Conservation (phyloP, 2,888 invertebrate species). For the Beris morrisii region DNA sequence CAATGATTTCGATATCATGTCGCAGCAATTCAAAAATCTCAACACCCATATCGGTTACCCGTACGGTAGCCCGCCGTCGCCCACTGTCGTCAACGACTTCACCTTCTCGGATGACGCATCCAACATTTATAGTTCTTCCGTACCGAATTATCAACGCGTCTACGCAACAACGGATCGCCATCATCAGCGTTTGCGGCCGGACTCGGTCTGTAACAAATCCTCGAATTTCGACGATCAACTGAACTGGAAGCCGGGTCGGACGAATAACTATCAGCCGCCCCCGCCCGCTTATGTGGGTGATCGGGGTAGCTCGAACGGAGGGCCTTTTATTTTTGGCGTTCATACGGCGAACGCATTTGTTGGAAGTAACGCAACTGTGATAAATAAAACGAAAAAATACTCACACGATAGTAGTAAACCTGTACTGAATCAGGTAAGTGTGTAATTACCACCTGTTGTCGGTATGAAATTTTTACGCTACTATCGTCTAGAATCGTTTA, state of each 20-base stretch:
- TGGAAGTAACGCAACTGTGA: conserved; percentile 47
- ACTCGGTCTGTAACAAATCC: neutral
- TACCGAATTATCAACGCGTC: conserved; percentile 17
- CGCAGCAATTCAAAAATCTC: conserved; percentile 53
- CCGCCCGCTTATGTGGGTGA: conserved; percentile 10
- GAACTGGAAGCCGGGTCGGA: neutral
- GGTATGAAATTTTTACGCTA: too few species aligned
- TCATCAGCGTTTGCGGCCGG: neutral
- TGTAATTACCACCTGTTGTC: neutral
- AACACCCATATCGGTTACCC: conserved; percentile 54
- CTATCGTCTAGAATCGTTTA: too few species aligned
- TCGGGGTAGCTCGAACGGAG: conserved; percentile 49
- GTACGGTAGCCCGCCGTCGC: conserved; percentile 55
- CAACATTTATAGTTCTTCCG: conserved; percentile 7
- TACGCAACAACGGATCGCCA: neutral
- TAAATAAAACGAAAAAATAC: conserved; percentile 44
- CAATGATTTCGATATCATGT: conserved; percentile 54
- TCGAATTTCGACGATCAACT: conserved; percentile 23
- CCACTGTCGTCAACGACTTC: conserved; percentile 49
- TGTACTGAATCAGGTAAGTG: conserved; percentile 38
- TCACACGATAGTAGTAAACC: conserved; percentile 38
- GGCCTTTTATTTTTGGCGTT: conserved; percentile 66
- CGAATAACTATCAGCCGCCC: conserved; percentile 13
- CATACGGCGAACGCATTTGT: conserved; percentile 49
- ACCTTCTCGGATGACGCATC: conserved; percentile 46